Percentiles rank a stretch among this genome's conserved stretches.
Conservation (phyloP, 1,140 invertebrate genomes). For the Drosophila nannoptera region DNA sequence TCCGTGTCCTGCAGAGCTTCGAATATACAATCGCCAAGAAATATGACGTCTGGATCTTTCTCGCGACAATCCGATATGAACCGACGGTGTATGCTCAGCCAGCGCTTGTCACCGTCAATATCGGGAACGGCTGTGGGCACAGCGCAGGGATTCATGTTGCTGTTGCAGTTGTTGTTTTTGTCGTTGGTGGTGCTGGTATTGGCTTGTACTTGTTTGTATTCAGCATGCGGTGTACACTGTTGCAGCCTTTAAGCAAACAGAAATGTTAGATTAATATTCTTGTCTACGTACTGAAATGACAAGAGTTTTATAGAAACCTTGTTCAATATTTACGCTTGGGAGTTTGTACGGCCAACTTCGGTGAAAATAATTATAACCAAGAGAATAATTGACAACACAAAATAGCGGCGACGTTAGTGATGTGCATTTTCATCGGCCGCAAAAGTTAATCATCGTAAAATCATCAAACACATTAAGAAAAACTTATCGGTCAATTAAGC, state of each 20-base stretch:
- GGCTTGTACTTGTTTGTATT: slow-evolving; percentile 6
- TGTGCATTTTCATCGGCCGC: slow-evolving; percentile 3
- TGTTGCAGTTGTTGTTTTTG: neutral
- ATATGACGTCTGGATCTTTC: slow-evolving; percentile 94
- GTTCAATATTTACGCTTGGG: neutral
- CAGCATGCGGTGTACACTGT: slow-evolving; percentile 41
- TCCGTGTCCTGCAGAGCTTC: slow-evolving; percentile 88
- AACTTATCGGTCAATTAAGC: neutral
- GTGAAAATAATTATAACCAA: slow-evolving; percentile 47
- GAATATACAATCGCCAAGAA: slow-evolving; percentile 92
- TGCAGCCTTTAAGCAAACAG: slow-evolving; percentile 4
- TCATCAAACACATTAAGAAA: neutral
- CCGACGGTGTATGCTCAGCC: slow-evolving; percentile 83
- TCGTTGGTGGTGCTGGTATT: neutral
- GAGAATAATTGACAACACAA: slow-evolving; percentile 51
- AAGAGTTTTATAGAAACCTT: too few relatives aligned
- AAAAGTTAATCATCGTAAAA: neutral
- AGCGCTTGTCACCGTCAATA: slow-evolving; percentile 75
- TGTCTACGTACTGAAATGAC: too few relatives aligned
- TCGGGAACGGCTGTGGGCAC: slow-evolving; percentile 83
- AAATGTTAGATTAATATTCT: too few relatives aligned
- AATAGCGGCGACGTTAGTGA: slow-evolving; percentile 37
- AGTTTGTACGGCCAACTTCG: slow-evolving; percentile 7
- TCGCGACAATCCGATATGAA: slow-evolving; percentile 90
- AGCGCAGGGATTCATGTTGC: slow-evolving; percentile 82